Base-by-base conservation (phyloP, 2,113 vertebrate species). In the Acrocephalus kingi region DNA sequence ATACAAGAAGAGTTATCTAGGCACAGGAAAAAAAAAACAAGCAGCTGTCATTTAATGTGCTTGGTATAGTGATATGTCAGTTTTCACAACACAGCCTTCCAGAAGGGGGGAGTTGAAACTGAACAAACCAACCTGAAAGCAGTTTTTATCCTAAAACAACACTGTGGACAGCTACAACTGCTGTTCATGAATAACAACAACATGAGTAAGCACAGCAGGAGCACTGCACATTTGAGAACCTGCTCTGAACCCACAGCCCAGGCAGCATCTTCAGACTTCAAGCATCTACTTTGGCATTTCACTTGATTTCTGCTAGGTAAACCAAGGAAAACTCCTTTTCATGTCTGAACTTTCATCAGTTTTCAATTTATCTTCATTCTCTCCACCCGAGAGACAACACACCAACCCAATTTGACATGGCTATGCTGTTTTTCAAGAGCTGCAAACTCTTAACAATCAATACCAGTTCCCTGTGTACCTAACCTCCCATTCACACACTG, bases 401-500 rank as follows among this genome's bases (percentile, higher is more conserved):
- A 64, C 17, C 49, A 37, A 67, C 19, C 3, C 13, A 2, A 59
- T 75, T 46, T 69, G 54, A 46, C 35, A 41, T 0, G 28, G 41
- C 21, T 23, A 54, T 3, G 21, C 31, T 43, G 15, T 25, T 78
- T 78, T 84, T 46, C 41, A 86, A 59, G 48, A 90, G 81, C 31
- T 43, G 55, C 46, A 84, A 84, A 72, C 55, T 49, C 75, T 46
- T 37, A 68, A 35, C 52, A 64, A 51, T 71, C 75, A 52, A 39
- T 23, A 56, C 22, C 45, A 41, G 52, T 12, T 76, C 37, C 43
- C 39, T 45, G 31, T 5, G 2, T 4, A 64, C 33, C 24, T 24
- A 61, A 49, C 23, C 31, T 45, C 14, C 27, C 5, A 3, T 17
- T 27, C 19, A 27, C 78, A 54, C 1, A 1, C 7, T 0, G 2